Conservation (phyloP, 2,888 invertebrate species). For the Herminia tarsipennalis region DNA sequence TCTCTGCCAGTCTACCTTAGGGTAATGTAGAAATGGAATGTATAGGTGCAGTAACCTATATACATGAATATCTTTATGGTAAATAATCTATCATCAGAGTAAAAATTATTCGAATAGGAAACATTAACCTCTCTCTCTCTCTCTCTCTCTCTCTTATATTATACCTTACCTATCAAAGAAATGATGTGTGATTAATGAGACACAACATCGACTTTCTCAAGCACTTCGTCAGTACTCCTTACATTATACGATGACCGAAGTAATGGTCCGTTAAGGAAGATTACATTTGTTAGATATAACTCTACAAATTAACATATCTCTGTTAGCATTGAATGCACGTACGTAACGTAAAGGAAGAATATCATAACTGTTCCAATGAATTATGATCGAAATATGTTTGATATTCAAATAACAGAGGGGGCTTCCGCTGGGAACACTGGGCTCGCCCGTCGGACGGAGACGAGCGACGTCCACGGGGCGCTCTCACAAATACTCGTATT, state of each 20-base stretch:
- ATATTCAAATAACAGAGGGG: slow-evolving; percentile 81
- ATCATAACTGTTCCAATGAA: slow-evolving; percentile 83
- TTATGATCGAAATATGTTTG: slow-evolving; percentile 80
- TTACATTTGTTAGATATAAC: slow-evolving; percentile 56
- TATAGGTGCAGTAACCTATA: too few species aligned
- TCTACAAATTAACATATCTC: slow-evolving; percentile 63
- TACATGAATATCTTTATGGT: too few species aligned
- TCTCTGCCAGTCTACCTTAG: too few species aligned
- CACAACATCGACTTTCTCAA: too few species aligned
- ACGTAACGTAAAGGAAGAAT: slow-evolving; percentile 75
- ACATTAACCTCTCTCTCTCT: too few species aligned
- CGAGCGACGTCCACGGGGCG: slow-evolving; percentile 55
- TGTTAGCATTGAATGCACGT: slow-evolving; percentile 72
- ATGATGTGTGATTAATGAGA: too few species aligned
- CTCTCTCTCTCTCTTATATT: too few species aligned
- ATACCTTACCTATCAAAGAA: too few species aligned
- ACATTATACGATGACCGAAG: slow-evolving; percentile 42
- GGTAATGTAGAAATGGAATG: too few species aligned
- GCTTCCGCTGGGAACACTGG: slow-evolving; percentile 77
- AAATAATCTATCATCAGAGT: too few species aligned
- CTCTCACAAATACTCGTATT: slow-evolving; percentile 77
- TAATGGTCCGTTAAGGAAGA: slow-evolving; percentile 31
- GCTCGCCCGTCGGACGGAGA: slow-evolving; percentile 33
- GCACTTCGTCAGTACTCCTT: too few species aligned
- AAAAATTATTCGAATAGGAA: too few species aligned